Evolutionary conservation across 2,113 vertebrate species (phyloP), one percentile per base, ranked within the genome.

Genomic region (Odocoileus hemionus): DNA sequence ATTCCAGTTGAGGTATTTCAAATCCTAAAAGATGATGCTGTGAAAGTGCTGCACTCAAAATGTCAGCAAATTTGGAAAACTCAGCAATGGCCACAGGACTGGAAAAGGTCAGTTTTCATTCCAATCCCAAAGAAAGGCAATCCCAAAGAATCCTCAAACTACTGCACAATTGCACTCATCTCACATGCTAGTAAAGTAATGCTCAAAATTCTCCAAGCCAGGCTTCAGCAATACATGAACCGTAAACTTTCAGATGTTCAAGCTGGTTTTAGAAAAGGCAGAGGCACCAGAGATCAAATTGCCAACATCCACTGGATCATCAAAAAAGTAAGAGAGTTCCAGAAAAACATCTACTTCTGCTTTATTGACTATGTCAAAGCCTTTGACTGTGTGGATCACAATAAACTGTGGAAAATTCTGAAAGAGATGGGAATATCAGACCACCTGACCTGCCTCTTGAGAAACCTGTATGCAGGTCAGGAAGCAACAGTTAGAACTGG

Each of bases 131-230:
- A 67, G 17, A 36, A 67, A 36, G 64, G 17, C 64, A 67, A 67
- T 21, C 8, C 1, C 17, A n/a, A 67, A 36, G 64, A 67, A 67
- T 67, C 4, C 61, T 67, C 1, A 67, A 67, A 67, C 61, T 64
- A n/a, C 15, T 0, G 0, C 30, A n/a, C 61, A n/a, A n/a, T 1
- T 64, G 30, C 3, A n/a, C 30, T n/a, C 33, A n/a, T n/a, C 16
- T 67, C 61, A 67, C 7, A n/a, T 0, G 3, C 61, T n/a, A n/a
- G 61, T 0, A 9, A n/a, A 17, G 16, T n/a, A 67, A 67, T n/a
- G 33, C 16, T 67, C 33, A 67, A 19, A 67, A 67, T 19, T 67
- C 61, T n/a, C 30, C 61, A 67, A 67, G 16, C 61, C 61, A 67
- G 7, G 16, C 61, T 67, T 67, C 61, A 67, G 16, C 33, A 67